These are phyloP conservation scores for Luffia ferchaultella DNA, from an alignment of 2,888 invertebrate genomes.

Conservation along the genomic window DNA sequence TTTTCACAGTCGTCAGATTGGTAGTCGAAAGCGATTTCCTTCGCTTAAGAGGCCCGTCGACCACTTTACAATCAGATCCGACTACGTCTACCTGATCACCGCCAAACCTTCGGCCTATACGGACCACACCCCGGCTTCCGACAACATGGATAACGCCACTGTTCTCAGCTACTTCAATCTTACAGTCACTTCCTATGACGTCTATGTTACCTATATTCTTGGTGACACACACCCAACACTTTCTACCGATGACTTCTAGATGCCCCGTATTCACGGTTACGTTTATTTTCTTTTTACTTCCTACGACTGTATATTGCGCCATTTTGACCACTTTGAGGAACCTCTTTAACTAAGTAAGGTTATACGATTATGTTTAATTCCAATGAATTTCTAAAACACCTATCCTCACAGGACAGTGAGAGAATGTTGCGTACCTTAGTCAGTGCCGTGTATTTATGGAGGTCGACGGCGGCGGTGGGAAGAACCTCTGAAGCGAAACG, in stretches of 20 bases:
- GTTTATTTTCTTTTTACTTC: constrained; percentile 27
- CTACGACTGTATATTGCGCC: constrained; percentile 27
- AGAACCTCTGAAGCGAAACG: neutral
- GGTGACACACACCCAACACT: constrained; percentile 26
- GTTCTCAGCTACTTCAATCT: constrained; percentile 24
- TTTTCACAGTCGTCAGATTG: too few species aligned
- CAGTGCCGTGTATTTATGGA: neutral
- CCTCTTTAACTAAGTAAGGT: too few species aligned
- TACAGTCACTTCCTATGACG: constrained; percentile 26
- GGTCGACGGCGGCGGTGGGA: neutral
- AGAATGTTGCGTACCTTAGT: neutral
- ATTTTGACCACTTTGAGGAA: too few species aligned
- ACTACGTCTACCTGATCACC: neutral
- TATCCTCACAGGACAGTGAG: constrained; percentile 1
- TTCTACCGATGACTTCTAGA: constrained; percentile 28
- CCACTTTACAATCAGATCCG: neutral
- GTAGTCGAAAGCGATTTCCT: too few species aligned
- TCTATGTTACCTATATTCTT: constrained; percentile 26
- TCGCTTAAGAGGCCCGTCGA: neutral
- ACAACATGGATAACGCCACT: constrained; percentile 24
- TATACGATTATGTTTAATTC: neutral
- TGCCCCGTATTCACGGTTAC: constrained; percentile 24
- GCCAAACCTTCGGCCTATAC: neutral
- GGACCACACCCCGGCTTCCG: constrained; percentile 12
- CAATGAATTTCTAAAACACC: neutral